These are phyloP conservation scores for Euzophera pinguis DNA, from an alignment of 2,888 invertebrate genomes.

Conservation along the genomic window DNA sequence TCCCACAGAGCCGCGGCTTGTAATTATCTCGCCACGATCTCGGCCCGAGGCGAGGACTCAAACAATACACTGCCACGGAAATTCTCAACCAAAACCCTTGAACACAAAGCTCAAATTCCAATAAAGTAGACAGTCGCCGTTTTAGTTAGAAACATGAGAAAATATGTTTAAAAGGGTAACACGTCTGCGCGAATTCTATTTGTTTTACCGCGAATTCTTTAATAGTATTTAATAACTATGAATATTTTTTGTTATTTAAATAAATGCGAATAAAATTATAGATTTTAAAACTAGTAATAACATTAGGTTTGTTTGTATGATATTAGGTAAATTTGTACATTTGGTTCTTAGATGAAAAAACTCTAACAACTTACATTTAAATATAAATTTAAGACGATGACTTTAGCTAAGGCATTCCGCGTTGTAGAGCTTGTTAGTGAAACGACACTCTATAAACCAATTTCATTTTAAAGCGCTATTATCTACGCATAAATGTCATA, in stretches of 20 bases:
- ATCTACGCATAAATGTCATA: conserved; percentile 62
- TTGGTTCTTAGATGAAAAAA: no score
- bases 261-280: background rate
- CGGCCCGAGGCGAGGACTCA: conserved; percentile 60
- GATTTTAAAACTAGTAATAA: background rate
- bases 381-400: no score
- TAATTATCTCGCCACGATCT: conserved; percentile 78
- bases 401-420: no score
- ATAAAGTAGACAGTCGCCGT: conserved; percentile 25
- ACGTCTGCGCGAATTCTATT: conserved; percentile 70
- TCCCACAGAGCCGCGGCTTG: conserved; percentile 76
- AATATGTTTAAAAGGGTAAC: conserved; percentile 65
- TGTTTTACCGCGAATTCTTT: conserved; percentile 65
- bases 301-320: background rate
- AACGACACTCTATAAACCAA: conserved; percentile 44
- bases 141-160: conserved; percentile 67
- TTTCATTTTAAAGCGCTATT: conserved; percentile 55
- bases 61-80: conserved; percentile 19
- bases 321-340: no score
- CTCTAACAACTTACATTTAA: no score
- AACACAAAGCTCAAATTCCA: conserved; percentile 32
- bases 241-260: conserved; percentile 22
- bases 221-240: conserved; percentile 49
- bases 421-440: conserved; percentile 57
- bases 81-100: conserved; percentile 29